These are phyloP conservation scores for Bombus terrestris DNA, from an alignment of 1,140 invertebrate genomes.

Conservation along the genomic window DNA sequence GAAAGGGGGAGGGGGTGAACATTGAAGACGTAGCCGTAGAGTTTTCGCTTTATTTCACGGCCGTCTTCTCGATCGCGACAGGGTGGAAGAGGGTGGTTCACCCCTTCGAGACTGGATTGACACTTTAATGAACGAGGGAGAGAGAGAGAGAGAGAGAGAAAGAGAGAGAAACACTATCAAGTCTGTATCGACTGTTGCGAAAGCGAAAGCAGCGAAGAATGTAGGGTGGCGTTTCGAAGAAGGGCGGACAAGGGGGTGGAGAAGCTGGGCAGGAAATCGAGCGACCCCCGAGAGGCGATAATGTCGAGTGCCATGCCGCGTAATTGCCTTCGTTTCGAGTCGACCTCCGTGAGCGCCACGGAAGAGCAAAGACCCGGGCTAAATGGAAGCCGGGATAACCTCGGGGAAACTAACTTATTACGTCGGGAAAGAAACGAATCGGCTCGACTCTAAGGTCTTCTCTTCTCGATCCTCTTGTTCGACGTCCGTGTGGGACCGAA, in stretches of 20 bases:
- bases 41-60: conserved; percentile 66
- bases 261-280: conserved; percentile 65
- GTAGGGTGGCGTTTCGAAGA: not conserved
- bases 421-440: conserved; percentile 46
- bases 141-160: not conserved
- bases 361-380: conserved; percentile 54
- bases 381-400: conserved; percentile 57
- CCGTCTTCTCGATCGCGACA: conserved; percentile 52
- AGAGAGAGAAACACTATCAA: conserved; percentile 32
- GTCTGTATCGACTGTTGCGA: conserved; percentile 73
- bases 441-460: not conserved
- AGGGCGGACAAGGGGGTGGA: conserved; percentile 4
- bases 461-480: conserved; percentile 25
- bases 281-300: conserved; percentile 65
- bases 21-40: conserved; percentile 38
- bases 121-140: conserved; percentile 78
- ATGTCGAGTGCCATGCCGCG: conserved; percentile 69
- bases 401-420: conserved; percentile 54
- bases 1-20: not conserved
- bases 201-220: conserved; percentile 71
- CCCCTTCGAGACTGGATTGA: conserved; percentile 73
- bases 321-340: conserved; percentile 74
- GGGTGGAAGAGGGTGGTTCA: not conserved
- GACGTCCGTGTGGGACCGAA: conserved; percentile 10
- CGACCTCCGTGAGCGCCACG: conserved; percentile 54